Conservation (phyloP, 2,888 invertebrate genomes). For the Tenthredo distinguenda region DNA sequence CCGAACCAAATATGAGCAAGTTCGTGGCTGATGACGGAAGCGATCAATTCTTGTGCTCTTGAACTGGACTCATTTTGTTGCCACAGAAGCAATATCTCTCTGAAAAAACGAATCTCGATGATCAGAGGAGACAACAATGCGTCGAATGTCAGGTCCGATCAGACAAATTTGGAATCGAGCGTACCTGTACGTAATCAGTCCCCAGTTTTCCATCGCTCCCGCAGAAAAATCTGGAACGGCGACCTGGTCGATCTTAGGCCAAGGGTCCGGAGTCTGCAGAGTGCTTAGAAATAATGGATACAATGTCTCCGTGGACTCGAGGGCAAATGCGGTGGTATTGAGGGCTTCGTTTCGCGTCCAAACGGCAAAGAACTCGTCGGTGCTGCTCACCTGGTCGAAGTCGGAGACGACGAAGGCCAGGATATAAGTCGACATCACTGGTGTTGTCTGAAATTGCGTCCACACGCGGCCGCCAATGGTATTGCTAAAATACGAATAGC, state of each 20-base stretch:
- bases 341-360: constrained; percentile 13
- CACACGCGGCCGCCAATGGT: constrained; percentile 49
- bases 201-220: constrained; percentile 97
- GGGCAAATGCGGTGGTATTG: constrained; percentile 1
- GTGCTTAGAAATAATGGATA: background rate
- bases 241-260: constrained; percentile 86
- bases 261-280: constrained; percentile 56
- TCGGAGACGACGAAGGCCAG: constrained; percentile 69
- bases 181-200: constrained; percentile 88
- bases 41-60: constrained; percentile 35
- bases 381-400: background rate
- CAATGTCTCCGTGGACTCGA: background rate
- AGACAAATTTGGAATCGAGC: constrained; percentile 57
- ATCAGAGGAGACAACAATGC: constrained; percentile 42
- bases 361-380: background rate
- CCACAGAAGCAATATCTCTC: constrained; percentile 31
- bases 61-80: constrained; percentile 33
- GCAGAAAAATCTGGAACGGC: constrained; percentile 92
- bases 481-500: background rate
- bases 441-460: constrained; percentile 62
- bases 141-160: constrained; percentile 56
- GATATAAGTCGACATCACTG: constrained; percentile 69
- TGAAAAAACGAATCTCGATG: background rate
- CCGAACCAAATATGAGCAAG: constrained; percentile 81
- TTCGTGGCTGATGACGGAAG: constrained; percentile 78